Evolutionary conservation across 1,140 invertebrate genomes (phyloP).

Genomic region (Drosophila truncata): DNA sequence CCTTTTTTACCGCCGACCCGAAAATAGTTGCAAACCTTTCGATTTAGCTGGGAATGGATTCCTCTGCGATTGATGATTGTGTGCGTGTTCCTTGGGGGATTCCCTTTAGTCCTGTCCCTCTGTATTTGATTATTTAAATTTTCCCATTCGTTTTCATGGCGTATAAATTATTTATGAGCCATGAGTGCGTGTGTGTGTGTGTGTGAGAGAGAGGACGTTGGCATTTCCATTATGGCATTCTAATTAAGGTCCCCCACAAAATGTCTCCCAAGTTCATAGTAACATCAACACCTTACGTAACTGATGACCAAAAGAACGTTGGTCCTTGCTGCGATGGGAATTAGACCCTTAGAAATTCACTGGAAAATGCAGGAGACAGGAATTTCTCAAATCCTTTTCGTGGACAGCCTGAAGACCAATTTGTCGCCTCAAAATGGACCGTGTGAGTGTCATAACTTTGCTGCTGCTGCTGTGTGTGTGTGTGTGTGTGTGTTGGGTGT

Average conservation of each 20-base stretch:
- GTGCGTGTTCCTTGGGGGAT: slow-evolving; percentile 4
- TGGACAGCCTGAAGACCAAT: slow-evolving; percentile 56
- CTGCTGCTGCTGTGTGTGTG: too few species aligned
- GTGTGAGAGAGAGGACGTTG: slow-evolving; percentile 1
- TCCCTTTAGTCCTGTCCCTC: slow-evolving; percentile 6
- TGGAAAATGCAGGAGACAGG: slow-evolving; percentile 18
- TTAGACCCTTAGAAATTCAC: slow-evolving; percentile 29
- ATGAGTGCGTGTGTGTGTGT: slow-evolving; percentile 11
- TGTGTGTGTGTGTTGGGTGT: slow-evolving; percentile 15
- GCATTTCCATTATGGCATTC: slow-evolving; percentile 63
- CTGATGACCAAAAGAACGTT: slow-evolving; percentile 60
- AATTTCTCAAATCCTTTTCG: slow-evolving; percentile 39
- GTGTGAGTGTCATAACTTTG: slow-evolving; percentile 56
- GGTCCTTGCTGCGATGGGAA: slow-evolving; percentile 22
- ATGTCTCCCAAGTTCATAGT: slow-evolving; percentile 56
- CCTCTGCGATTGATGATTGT: slow-evolving; percentile 32
- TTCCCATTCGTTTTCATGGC: slow-evolving; percentile 62
- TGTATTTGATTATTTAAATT: slow-evolving; percentile 81
- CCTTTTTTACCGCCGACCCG: slow-evolving; percentile 4
- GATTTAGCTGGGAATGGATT: slow-evolving; percentile 22
- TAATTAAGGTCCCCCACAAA: slow-evolving; percentile 68
- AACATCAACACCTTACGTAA: slow-evolving; percentile 23
- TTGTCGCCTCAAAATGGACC: slow-evolving; percentile 57
- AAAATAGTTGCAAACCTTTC: slow-evolving; percentile 35
- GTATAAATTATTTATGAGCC: slow-evolving; percentile 75